These are phyloP conservation scores for Strix occidentalis DNA, from an alignment of 2,797 vertebrate species.

Conservation along the genomic window DNA sequence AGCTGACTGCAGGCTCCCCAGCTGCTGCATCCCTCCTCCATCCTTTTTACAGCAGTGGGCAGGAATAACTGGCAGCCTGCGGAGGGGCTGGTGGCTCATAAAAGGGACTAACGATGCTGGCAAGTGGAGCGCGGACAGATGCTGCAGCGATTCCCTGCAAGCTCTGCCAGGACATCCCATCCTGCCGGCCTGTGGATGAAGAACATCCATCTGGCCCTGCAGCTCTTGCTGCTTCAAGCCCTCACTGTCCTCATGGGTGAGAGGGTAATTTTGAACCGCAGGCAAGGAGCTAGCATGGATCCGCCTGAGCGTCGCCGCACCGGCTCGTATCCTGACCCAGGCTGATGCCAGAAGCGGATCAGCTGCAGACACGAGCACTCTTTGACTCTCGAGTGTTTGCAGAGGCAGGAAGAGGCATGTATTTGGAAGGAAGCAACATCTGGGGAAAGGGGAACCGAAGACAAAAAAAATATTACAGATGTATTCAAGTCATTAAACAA, in stretches of 20 bases:
- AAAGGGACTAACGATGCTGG: constrained; percentile 12
- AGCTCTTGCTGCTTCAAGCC: neutral
- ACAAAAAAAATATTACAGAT: constrained; percentile 22
- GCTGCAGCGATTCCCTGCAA: neutral
- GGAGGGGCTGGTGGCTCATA: constrained; percentile 35
- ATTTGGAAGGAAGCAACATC: constrained; percentile 30
- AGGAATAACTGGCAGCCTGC: constrained; percentile 23
- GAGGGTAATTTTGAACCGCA: neutral
- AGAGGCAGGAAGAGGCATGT: neutral
- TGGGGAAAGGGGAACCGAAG: neutral
- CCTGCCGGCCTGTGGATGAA: neutral
- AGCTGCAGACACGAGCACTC: accelerated
- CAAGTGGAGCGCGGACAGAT: neutral
- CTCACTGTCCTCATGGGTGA: neutral
- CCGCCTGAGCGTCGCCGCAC: accelerated
- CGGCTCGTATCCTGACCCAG: accelerated
- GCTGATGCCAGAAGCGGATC: neutral
- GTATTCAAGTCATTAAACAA: constrained; percentile 14
- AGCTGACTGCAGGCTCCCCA: constrained; percentile 42
- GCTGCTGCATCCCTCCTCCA: constrained; percentile 37
- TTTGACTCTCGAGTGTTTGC: neutral
- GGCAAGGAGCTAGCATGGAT: neutral
- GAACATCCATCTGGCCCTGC: constrained; percentile 8
- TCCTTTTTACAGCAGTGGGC: neutral
- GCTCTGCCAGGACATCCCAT: constrained; percentile 28